Percentiles rank a stretch among this genome's conserved stretches.
Conservation (phyloP, 2,797 vertebrate species). For the Pseudotriccus pelzelni region DNA sequence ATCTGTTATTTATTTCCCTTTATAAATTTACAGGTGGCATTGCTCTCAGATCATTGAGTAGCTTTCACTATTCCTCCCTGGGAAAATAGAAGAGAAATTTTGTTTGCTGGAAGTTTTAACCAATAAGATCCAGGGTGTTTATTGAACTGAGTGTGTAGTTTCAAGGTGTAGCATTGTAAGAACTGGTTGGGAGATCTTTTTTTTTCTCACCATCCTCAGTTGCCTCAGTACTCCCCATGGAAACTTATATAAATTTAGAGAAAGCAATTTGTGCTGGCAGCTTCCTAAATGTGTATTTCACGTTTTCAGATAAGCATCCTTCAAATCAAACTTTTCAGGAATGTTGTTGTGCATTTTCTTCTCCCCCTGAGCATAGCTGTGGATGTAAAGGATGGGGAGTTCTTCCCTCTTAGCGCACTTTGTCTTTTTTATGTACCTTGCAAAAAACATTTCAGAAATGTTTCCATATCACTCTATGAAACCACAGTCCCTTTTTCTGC, state of each 20-base stretch:
- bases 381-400: not conserved
- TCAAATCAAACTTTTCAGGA: not conserved
- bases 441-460: not conserved
- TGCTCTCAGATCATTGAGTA: not conserved
- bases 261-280: not conserved
- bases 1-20: not conserved
- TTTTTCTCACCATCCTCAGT: not conserved
- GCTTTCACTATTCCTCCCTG: not conserved
- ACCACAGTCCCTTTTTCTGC: not conserved
- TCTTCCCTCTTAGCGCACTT: not conserved
- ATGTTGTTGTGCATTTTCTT: not conserved
- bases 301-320: not conserved
- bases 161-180: not conserved
- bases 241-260: not conserved
- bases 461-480: not conserved
- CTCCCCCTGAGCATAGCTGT: not conserved
- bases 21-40: not conserved
- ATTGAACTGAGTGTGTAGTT: not conserved
- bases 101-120: not conserved
- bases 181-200: not conserved
- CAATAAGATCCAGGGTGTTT: not conserved
- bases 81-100: not conserved
- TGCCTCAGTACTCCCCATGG: not conserved
- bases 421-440: not conserved
- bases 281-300: not conserved